Evolutionary conservation across 1,140 invertebrate species (phyloP).

Genomic region (Sogatella furcifera): DNA sequence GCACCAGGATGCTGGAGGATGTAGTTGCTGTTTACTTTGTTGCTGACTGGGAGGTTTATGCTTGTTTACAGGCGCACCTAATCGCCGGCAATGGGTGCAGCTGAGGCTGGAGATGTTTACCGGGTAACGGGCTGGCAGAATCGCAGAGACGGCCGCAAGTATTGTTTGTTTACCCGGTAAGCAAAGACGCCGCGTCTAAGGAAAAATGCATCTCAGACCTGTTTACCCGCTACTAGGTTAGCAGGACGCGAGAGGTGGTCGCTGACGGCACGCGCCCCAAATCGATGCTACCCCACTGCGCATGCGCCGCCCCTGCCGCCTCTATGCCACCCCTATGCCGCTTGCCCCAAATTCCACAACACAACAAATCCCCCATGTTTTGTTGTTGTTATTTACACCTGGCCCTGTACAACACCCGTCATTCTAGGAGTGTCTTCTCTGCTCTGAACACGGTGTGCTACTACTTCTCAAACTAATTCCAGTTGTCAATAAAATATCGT

Average conservation of each 20-base stretch:
- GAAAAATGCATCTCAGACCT: constrained; percentile 20
- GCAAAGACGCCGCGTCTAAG: constrained; percentile 4
- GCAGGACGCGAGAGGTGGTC: constrained; percentile 9
- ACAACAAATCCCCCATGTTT: too few relatives aligned
- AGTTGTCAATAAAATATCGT: too few relatives aligned
- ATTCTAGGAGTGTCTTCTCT: too few relatives aligned
- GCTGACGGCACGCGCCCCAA: not conserved
- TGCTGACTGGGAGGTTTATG: not conserved
- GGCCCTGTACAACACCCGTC: too few relatives aligned
- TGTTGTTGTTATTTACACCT: too few relatives aligned
- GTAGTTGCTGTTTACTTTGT: constrained; percentile 11
- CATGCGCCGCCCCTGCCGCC: not conserved
- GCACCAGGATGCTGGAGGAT: not conserved
- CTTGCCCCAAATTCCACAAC: not conserved
- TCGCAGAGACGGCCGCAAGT: not conserved
- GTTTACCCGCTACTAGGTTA: constrained; percentile 19
- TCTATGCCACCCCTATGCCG: not conserved
- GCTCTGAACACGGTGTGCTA: too few relatives aligned
- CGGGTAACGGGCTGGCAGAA: constrained; percentile 10
- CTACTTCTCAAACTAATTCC: too few relatives aligned
- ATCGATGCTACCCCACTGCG: not conserved
- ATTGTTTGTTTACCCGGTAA: constrained; percentile 8
- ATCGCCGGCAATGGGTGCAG: not conserved
- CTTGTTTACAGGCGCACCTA: not conserved
- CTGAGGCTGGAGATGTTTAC: constrained; percentile 14